Conservation (phyloP, 2,797 vertebrate genomes). For the Sebastes nivosus region DNA sequence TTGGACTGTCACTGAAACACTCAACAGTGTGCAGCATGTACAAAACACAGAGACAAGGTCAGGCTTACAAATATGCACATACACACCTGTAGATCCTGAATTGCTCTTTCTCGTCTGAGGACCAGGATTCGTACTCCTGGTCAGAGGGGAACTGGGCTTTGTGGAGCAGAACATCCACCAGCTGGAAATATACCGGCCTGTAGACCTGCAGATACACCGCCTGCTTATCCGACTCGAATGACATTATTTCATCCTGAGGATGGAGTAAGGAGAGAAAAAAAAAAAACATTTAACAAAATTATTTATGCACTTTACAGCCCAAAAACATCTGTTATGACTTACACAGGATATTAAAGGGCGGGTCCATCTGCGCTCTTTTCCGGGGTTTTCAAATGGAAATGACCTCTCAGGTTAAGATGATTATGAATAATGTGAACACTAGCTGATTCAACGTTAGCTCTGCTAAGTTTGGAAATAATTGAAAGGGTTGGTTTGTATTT, state of each 20-base stretch:
- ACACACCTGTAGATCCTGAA: slow-evolving; percentile 97
- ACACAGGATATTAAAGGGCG: background rate
- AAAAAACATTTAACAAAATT: background rate
- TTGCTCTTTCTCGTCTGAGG: slow-evolving; percentile 97
- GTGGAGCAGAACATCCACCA: slow-evolving; percentile 96
- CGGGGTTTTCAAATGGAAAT: no score
- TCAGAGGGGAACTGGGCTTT: slow-evolving; percentile 98
- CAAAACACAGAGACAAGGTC: background rate
- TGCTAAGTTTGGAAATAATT: no score
- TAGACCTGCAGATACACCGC: slow-evolving; percentile 96
- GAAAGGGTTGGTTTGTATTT: no score
- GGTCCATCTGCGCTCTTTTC: no score
- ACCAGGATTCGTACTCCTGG: slow-evolving; percentile 96
- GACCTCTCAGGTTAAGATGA: no score
- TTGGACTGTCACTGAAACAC: slow-evolving; percentile 21
- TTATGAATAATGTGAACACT: no score
- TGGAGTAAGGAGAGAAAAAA: background rate
- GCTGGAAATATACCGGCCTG: slow-evolving; percentile 96
- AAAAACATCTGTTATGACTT: background rate
- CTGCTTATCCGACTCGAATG: slow-evolving; percentile 94
- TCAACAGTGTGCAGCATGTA: background rate
- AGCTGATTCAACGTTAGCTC: no score
- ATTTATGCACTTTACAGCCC: background rate
- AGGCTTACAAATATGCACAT: background rate
- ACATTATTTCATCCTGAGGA: slow-evolving; percentile 94